Percentiles rank a stretch among this genome's conserved stretches.
These are phyloP conservation scores for Parus major DNA, from an alignment of 2,113 vertebrate genomes.

Conservation along the genomic window DNA sequence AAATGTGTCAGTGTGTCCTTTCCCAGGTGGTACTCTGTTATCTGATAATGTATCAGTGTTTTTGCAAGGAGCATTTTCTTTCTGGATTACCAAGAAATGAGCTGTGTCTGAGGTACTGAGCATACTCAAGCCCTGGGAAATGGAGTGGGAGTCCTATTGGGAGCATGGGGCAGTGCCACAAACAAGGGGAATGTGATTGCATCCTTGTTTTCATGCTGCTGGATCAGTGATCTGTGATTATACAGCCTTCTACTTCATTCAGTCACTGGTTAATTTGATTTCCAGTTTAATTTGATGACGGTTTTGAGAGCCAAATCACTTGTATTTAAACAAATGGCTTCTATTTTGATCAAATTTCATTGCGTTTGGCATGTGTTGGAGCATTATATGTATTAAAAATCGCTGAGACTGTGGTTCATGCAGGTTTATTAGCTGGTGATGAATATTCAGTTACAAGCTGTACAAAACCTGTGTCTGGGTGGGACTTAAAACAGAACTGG, in stretches of 20 bases:
- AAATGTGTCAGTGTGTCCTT: not conserved
- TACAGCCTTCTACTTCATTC: slow-evolving; percentile 21
- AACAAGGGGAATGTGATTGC: not conserved
- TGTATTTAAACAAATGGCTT: slow-evolving; percentile 51
- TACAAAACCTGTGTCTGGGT: not conserved
- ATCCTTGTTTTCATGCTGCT: not conserved
- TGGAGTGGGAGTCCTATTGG: not conserved
- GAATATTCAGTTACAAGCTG: not conserved
- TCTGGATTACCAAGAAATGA: not conserved
- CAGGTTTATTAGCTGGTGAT: not conserved
- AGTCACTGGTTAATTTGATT: slow-evolving; percentile 46
- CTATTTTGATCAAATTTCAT: slow-evolving; percentile 47
- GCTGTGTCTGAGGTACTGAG: not conserved
- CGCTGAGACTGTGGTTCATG: not conserved
- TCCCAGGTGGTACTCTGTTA: not conserved
- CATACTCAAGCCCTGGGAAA: not conserved
- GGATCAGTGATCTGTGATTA: slow-evolving; percentile 28
- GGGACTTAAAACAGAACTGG: not conserved
- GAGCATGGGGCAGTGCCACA: not conserved
- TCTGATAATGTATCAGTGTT: not conserved
- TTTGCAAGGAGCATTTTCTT: not conserved
- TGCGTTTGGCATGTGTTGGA: slow-evolving; percentile 9
- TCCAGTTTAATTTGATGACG: slow-evolving; percentile 51
- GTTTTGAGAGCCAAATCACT: slow-evolving; percentile 39
- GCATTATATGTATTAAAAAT: not conserved